A percentile compares a stretch with the other conserved stretches of the same genome.
These are phyloP conservation scores for Pollimyrus isidori DNA, from an alignment of 2,113 vertebrate species.

Conservation along the genomic window DNA sequence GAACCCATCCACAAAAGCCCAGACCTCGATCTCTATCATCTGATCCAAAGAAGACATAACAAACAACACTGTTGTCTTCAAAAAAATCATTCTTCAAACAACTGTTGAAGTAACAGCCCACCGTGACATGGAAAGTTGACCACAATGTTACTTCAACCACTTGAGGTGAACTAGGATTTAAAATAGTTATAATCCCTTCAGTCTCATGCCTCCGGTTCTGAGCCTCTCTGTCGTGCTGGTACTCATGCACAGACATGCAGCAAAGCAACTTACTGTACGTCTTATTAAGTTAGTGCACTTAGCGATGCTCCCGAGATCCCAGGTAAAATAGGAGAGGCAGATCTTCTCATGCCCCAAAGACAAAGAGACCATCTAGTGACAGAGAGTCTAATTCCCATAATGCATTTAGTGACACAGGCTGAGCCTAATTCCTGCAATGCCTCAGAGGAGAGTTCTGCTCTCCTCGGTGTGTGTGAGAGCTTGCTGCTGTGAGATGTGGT, in stretches of 20 bases:
- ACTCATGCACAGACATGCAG: not conserved
- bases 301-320: not conserved
- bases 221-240: not conserved
- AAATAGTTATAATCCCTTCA: not conserved
- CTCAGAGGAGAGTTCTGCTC: not conserved
- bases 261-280: not conserved
- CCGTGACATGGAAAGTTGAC: not conserved
- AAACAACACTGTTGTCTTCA: not conserved
- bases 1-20: slow-evolving; percentile 70
- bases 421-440: not conserved
- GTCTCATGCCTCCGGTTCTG: not conserved
- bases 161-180: not conserved
- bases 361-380: not conserved
- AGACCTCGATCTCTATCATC: slow-evolving; percentile 50
- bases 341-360: not conserved
- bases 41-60: slow-evolving; percentile 32
- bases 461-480: not conserved
- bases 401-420: not conserved
- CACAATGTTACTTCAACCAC: not conserved
- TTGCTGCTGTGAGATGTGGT: not conserved
- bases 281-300: not conserved
- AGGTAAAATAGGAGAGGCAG: not conserved
- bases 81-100: not conserved
- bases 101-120: not conserved
- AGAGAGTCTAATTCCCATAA: not conserved